phyloP scores from a whole-genome alignment of 53 echinoderm and acorn worm species.

The Paracentrotus lividus region DNA sequence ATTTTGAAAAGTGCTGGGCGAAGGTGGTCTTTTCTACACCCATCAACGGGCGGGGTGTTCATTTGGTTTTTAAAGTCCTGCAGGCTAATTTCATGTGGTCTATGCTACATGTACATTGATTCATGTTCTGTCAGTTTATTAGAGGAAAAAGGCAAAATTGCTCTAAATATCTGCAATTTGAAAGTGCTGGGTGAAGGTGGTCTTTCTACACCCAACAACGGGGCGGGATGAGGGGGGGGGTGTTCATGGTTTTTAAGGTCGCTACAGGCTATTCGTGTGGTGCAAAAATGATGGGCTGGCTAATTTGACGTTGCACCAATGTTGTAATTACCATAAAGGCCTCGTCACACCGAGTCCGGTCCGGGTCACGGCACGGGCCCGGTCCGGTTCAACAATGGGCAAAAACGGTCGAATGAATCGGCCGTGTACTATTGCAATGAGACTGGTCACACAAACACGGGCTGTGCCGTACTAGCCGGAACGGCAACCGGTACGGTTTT shows the following conservation, averaged over 20 bases:
- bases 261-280: neutral
- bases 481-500: too few species aligned
- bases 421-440: too few species aligned
- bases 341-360: too few species aligned
- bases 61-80: neutral
- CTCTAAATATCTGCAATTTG: neutral
- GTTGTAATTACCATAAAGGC: constrained; percentile 23
- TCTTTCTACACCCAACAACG: neutral
- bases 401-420: too few species aligned
- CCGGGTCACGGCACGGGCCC: too few species aligned
- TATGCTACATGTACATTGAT: neutral
- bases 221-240: neutral
- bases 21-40: neutral
- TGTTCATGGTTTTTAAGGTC: neutral
- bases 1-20: neutral
- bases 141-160: neutral
- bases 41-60: neutral
- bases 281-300: neutral
- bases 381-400: too few species aligned
- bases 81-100: neutral
- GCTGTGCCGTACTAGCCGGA: too few species aligned
- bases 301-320: constrained; percentile 27
- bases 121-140: neutral
- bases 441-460: too few species aligned
- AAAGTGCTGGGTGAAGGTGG: neutral